phyloP scores from a whole-genome alignment of 1,140 invertebrate genomes.

The Dermatophagoides farinae region DNA sequence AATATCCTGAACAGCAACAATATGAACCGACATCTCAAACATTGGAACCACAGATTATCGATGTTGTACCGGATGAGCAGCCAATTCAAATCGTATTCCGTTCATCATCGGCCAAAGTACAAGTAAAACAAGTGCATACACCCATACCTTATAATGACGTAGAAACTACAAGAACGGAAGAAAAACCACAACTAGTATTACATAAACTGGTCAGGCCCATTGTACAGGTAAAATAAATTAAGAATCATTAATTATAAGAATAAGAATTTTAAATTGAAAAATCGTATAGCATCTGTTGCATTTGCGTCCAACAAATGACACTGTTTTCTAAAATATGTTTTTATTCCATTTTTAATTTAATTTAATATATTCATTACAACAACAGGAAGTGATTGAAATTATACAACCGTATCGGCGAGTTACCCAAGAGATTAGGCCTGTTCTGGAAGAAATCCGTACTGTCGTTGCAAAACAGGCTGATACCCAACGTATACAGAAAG shows the following conservation, averaged over 20 bases:
- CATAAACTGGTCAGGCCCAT: background rate
- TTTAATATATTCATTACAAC: no score
- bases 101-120: background rate
- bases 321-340: no score
- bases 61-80: background rate
- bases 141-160: background rate
- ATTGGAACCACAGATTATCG: constrained; percentile 8
- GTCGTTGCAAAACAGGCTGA: background rate
- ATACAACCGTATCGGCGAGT: background rate
- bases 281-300: no score
- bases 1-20: background rate
- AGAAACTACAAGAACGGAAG: background rate
- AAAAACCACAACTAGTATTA: constrained; percentile 2
- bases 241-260: no score
- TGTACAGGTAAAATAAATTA: no score
- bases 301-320: no score
- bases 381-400: background rate
- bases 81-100: constrained; percentile 7
- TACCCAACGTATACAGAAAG: background rate
- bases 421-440: background rate
- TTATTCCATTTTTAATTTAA: background rate
- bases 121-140: constrained; percentile 4
- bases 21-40: no score
- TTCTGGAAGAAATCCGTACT: background rate
- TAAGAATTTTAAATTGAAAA: no score